Evolutionary conservation across 2,113 vertebrate species (phyloP).

Genomic region (Chaenogobius annularis): DNA sequence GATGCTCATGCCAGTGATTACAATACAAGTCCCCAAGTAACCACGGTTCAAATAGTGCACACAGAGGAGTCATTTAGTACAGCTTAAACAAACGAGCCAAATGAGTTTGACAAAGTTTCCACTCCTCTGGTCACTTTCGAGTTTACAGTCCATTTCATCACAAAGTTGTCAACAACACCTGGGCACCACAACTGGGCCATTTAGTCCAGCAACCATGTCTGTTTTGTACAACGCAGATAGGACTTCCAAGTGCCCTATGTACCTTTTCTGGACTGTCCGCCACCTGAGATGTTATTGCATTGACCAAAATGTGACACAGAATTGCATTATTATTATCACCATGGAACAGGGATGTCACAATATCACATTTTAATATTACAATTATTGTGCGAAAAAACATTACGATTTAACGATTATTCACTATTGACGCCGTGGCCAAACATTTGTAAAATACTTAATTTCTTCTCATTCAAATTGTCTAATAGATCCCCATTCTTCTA

Average conservation of each 20-base stretch:
- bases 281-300: background rate
- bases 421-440: too few species aligned
- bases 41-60: background rate
- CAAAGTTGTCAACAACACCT: constrained; percentile 9
- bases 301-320: background rate
- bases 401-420: too few species aligned
- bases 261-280: too few species aligned
- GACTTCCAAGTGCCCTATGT: background rate
- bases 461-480: too few species aligned
- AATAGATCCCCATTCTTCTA: too few species aligned
- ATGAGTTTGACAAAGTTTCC: background rate
- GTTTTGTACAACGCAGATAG: background rate
- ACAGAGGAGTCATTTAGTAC: background rate
- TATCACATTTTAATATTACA: too few species aligned
- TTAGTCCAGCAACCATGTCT: background rate
- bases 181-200: background rate
- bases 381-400: too few species aligned
- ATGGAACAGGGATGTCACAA: background rate
- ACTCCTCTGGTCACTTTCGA: background rate
- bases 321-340: background rate
- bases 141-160: constrained; percentile 5
- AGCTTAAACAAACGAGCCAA: background rate
- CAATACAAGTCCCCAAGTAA: background rate
- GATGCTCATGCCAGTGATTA: background rate
- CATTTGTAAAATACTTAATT: too few species aligned